phyloP scores from a whole-genome alignment of 2,888 invertebrate species.

The Eurytoma californica region DNA sequence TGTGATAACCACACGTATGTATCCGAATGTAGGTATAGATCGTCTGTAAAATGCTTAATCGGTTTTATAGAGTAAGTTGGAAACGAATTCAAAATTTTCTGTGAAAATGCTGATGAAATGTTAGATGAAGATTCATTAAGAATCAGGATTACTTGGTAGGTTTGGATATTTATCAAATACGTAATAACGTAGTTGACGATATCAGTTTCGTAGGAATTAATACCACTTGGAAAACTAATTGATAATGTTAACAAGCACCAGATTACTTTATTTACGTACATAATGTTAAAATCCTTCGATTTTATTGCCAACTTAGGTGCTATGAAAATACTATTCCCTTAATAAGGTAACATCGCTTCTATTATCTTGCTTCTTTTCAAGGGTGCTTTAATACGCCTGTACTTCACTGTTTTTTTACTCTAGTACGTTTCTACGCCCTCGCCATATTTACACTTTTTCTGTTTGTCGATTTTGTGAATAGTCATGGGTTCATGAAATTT shows the following conservation, averaged over 20 bases:
- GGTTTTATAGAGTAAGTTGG: background rate
- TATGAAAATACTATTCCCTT: too few relatives aligned
- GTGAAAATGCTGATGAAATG: background rate
- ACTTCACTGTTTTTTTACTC: too few relatives aligned
- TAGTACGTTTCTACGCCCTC: too few relatives aligned
- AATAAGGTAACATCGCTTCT: too few relatives aligned
- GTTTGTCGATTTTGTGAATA: too few relatives aligned
- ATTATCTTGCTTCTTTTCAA: too few relatives aligned
- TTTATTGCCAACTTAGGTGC: too few relatives aligned
- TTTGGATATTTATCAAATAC: background rate
- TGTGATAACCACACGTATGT: background rate
- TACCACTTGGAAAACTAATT: background rate
- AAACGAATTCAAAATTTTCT: background rate
- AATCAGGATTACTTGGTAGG: background rate
- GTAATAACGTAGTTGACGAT: background rate
- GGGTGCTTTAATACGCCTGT: too few relatives aligned
- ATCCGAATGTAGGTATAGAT: too few relatives aligned
- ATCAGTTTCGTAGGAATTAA: background rate
- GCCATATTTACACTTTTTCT: too few relatives aligned
- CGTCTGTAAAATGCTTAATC: background rate
- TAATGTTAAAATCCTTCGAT: background rate
- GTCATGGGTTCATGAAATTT: too few relatives aligned
- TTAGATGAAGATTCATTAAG: background rate
- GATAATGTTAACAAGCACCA: background rate
- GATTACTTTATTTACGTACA: background rate